Base-by-base conservation (phyloP, 2,113 vertebrate genomes). In the Bucco capensis region DNA sequence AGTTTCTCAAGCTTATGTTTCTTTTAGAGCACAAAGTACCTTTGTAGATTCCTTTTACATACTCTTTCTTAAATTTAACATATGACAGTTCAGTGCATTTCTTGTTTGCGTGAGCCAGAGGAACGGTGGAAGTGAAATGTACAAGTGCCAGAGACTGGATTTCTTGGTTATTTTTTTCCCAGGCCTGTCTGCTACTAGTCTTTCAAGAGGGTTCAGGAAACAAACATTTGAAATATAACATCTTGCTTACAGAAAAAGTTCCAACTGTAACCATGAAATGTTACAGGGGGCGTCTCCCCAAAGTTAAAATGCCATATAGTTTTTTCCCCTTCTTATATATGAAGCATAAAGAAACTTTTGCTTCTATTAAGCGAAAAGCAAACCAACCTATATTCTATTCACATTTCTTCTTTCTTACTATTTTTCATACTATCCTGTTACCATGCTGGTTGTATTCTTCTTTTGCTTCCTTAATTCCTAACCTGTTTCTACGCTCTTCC, bases 51-150 rank as follows among this genome's bases (percentile, higher is more conserved):
- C 3, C 37, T 65, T 73, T 89, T 77, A 21, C 42, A 15, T 70
- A 53, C 19, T 0, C 0, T 58, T 89, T 80, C 30, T 66, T 66
- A 44, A 60, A 46, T 72, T 27, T 66, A 53, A 40, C 4, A 0
- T n/a, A 24, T 75, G 82, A 44, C 3, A 67, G n/a, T 81, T 83
- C 50, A 85, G 31, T 24, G 83, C 24, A 49, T 61, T 18, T 51
- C 67, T 76, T 84, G 19, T 69, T 90, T 14, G 2, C 10, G 1
- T 64, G 16, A n/a, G n/a, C 3, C 3, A 83, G 42, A 33, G 44
- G 19, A 31, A 22, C 2, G 3, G 13, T 70, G 8, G 15, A 83
- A 61, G 31, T 71, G 35, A 84, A 78, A 93, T 9, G 51, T 86
- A 33, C 28, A 57, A 69, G 31, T 62, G 25, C 22, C 69, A 50